phyloP scores from a whole-genome alignment of 2,888 invertebrate genomes.

The Ichneumoninae sp. region DNA sequence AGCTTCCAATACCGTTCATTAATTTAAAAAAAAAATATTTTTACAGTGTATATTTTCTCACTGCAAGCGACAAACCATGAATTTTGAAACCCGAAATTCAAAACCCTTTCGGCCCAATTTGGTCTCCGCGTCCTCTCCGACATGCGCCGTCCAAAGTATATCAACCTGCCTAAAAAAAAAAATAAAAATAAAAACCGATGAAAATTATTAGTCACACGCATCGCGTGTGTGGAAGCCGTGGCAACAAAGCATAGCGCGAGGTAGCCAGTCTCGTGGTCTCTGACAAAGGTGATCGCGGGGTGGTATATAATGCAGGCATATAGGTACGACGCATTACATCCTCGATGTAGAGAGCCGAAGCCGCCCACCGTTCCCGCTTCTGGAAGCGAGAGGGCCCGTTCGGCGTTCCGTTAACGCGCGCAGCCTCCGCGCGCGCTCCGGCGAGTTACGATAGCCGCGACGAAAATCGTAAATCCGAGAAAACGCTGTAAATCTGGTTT shows the following conservation, averaged over 20 bases:
- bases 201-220: constrained; percentile 47
- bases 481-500: constrained; percentile 78
- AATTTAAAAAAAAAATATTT: too few species aligned
- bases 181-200: neutral
- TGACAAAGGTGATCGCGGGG: constrained; percentile 50
- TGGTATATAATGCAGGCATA: constrained; percentile 14
- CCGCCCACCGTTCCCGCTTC: constrained; percentile 54
- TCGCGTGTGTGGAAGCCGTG: constrained; percentile 30
- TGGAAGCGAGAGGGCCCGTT: constrained; percentile 19
- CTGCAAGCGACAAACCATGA: neutral
- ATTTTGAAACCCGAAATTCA: neutral
- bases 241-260: constrained; percentile 23
- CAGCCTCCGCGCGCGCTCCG: constrained; percentile 5
- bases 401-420: constrained; percentile 19
- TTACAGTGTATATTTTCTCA: neutral
- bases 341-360: constrained; percentile 26
- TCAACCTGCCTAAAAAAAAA: neutral
- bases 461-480: constrained; percentile 78
- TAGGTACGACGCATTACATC: constrained; percentile 18
- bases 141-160: neutral
- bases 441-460: constrained; percentile 64
- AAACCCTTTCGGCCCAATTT: neutral
- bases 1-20: too few species aligned
- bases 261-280: neutral
- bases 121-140: constrained; percentile 8